Evolutionary conservation across 53 echinoderm and acorn worm species (phyloP).

Genomic region (Hippasteria phrygiana): DNA sequence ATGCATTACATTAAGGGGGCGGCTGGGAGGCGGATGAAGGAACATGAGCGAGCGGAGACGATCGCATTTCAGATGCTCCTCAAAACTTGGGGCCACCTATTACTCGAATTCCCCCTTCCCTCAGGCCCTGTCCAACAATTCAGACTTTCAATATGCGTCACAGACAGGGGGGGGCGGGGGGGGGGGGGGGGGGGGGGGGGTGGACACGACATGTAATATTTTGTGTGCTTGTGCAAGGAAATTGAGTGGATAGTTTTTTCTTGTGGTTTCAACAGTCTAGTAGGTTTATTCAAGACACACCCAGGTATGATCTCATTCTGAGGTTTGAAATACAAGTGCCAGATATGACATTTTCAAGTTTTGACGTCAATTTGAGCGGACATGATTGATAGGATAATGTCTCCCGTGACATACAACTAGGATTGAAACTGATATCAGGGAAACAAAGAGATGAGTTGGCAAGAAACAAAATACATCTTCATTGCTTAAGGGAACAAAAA

Average conservation of each 20-base stretch:
- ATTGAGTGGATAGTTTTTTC: not conserved
- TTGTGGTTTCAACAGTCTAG: not conserved
- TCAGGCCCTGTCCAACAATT: not conserved
- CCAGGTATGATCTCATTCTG: not conserved
- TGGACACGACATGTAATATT: too few species aligned
- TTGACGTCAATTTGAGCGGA: not conserved
- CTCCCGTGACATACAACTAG: not conserved
- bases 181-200: not conserved
- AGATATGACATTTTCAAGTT: not conserved
- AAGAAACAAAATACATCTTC: constrained; percentile 12
- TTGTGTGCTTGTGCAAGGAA: not conserved
- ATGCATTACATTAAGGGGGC: constrained; percentile 6
- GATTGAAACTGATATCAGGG: not conserved
- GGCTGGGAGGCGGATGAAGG: not conserved
- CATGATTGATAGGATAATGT: not conserved
- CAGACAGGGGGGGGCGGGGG: not conserved
- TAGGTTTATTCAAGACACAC: constrained; percentile 20
- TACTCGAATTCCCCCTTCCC: constrained; percentile 27
- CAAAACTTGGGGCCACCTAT: constrained; percentile 36
- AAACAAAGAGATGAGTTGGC: not conserved
- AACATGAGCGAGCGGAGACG: not conserved
- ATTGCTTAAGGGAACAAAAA: not conserved
- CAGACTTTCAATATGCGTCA: constrained; percentile 23
- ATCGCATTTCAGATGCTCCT: constrained; percentile 51
- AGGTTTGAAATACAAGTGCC: not conserved